phyloP scores from a whole-genome alignment of 2,888 invertebrate genomes.

The Actias luna region DNA sequence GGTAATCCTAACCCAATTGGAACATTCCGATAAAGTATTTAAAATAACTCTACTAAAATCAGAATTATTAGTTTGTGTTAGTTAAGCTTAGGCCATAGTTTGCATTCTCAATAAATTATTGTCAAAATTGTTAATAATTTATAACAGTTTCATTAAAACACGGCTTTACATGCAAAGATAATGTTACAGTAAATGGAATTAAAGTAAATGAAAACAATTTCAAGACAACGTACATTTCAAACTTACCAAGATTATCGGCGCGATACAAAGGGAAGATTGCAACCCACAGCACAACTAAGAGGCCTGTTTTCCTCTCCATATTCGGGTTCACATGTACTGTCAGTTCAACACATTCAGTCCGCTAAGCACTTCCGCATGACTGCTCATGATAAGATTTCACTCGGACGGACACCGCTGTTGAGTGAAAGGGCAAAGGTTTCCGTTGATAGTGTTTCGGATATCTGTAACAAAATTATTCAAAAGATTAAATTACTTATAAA shows the following conservation, averaged over 20 bases:
- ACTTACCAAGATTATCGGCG: constrained; percentile 75
- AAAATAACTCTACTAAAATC: too few relatives aligned
- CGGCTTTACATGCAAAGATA: too few relatives aligned
- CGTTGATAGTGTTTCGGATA: background rate
- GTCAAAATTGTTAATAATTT: too few relatives aligned
- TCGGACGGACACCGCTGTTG: constrained; percentile 10
- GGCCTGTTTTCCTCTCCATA: constrained; percentile 59
- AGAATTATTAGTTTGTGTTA: too few relatives aligned
- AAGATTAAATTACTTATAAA: background rate
- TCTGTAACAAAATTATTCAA: constrained; percentile 6
- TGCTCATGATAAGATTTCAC: constrained; percentile 27
- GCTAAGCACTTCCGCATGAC: constrained; percentile 21
- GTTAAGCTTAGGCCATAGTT: too few relatives aligned
- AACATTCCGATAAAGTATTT: too few relatives aligned
- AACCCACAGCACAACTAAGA: constrained; percentile 65
- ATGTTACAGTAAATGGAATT: background rate
- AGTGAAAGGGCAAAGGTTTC: constrained; percentile 11
- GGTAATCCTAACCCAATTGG: too few relatives aligned
- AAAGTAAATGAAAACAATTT: background rate
- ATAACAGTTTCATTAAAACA: too few relatives aligned
- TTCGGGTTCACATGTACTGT: constrained; percentile 28
- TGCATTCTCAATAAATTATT: too few relatives aligned
- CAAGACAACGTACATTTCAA: background rate
- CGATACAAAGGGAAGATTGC: constrained; percentile 66
- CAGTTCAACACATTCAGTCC: constrained; percentile 33